phyloP scores from a whole-genome alignment of 2,888 invertebrate species.

The Ryuthela nishihirai region DNA sequence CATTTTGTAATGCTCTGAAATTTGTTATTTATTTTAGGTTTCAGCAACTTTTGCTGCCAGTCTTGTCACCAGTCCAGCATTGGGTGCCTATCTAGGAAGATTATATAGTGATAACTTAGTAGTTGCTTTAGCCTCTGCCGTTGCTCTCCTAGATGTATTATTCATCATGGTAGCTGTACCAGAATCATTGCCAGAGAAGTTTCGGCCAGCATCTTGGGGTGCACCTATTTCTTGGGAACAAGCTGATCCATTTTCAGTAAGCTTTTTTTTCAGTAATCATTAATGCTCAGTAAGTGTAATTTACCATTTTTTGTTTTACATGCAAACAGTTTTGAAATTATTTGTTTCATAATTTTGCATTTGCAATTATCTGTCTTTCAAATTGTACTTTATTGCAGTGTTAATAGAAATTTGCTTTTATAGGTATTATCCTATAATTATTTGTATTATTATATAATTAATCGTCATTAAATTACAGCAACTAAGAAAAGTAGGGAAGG shows the following conservation, averaged over 20 bases:
- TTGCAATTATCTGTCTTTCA: too few relatives aligned
- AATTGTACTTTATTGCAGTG: too few relatives aligned
- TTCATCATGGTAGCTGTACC: slow-evolving; percentile 98
- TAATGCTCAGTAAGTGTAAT: too few relatives aligned
- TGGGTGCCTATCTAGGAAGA: slow-evolving; percentile 65
- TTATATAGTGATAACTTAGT: slow-evolving; percentile 77
- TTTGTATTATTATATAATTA: not conserved
- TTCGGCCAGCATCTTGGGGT: slow-evolving; percentile 70
- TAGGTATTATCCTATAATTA: not conserved
- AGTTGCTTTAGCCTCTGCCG: slow-evolving; percentile 88
- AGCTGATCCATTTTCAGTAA: slow-evolving; percentile 92
- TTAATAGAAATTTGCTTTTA: too few relatives aligned
- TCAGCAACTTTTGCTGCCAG: slow-evolving; percentile 99
- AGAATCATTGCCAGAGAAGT: slow-evolving; percentile 95
- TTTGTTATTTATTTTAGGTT: slow-evolving; percentile 53
- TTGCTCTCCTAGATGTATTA: slow-evolving; percentile 93
- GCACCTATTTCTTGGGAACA: slow-evolving; percentile 93
- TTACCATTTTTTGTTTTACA: too few relatives aligned
- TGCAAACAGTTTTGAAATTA: too few relatives aligned
- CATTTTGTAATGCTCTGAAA: not conserved
- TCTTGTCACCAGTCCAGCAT: slow-evolving; percentile 95
- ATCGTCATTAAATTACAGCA: slow-evolving; percentile 55
- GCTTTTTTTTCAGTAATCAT: slow-evolving; percentile 41
- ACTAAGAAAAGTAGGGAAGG: slow-evolving; percentile 86
- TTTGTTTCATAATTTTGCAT: too few relatives aligned